Percentiles rank a stretch among this genome's conserved stretches.
Evolutionary conservation across 2,113 vertebrate genomes (phyloP).

Genomic region (Rhinogobius similis): DNA sequence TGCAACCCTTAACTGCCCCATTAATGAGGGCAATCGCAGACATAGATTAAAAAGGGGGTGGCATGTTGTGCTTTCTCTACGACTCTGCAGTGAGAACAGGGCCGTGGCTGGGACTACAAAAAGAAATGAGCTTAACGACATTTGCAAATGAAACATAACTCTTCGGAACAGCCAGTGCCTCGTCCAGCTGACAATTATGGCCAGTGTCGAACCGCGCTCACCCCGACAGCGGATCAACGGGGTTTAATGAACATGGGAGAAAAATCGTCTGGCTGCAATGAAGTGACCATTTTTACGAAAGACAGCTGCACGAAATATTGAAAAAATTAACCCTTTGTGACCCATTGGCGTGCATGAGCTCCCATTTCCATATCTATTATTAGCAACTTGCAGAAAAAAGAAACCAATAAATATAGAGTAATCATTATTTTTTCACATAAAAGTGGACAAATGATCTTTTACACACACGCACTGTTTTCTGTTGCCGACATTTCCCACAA

Average conservation of each 20-base stretch:
- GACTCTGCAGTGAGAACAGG: constrained; percentile 26
- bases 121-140: constrained; percentile 67
- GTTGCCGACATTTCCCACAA: too few relatives aligned
- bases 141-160: constrained; percentile 78
- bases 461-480: too few relatives aligned
- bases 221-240: constrained; percentile 66
- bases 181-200: constrained; percentile 76
- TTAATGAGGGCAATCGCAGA: constrained; percentile 70
- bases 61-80: constrained; percentile 41
- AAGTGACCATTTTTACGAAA: constrained; percentile 59
- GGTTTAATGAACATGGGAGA: constrained; percentile 80
- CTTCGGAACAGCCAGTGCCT: constrained; percentile 70
- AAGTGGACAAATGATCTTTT: too few relatives aligned
- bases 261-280: constrained; percentile 72
- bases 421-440: too few relatives aligned
- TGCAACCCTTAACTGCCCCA: constrained; percentile 67
- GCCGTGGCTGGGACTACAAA: constrained; percentile 67
- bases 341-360: too few relatives aligned
- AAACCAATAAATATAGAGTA: too few relatives aligned
- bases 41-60: constrained; percentile 55
- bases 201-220: constrained; percentile 73
- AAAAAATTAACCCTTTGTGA: too few relatives aligned
- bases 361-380: too few relatives aligned
- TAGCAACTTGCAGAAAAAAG: too few relatives aligned
- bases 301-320: neutral